Conservation (phyloP, 2,797 vertebrate species). For the Xenentodon cancila region DNA sequence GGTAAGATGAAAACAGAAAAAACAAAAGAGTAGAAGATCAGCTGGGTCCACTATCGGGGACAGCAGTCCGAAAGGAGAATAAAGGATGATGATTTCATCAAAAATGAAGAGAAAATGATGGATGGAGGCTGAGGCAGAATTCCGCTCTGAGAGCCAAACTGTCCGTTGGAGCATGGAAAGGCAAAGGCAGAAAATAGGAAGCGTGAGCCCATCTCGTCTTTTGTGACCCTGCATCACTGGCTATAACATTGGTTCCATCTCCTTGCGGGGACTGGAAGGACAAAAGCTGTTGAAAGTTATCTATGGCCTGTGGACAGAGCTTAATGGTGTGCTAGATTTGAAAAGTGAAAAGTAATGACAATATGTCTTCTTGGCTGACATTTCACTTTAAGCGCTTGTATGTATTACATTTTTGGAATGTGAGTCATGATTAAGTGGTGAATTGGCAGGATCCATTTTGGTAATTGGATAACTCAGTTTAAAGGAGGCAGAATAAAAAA, state of each 20-base stretch:
- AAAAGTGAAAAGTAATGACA: conserved; percentile 46
- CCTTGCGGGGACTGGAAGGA: conserved; percentile 51
- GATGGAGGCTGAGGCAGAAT: conserved; percentile 58
- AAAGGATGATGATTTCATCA: conserved; percentile 31
- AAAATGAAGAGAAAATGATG: conserved; percentile 63
- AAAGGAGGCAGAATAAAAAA: conserved; percentile 7
- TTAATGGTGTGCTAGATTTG: conserved; percentile 47
- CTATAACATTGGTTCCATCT: conserved; percentile 32
- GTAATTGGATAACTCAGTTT: conserved; percentile 39
- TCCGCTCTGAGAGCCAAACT: conserved; percentile 21
- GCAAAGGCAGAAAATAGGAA: conserved; percentile 60
- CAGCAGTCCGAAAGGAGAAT: conserved; percentile 36
- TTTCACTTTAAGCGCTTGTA: conserved; percentile 31
- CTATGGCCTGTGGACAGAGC: conserved; percentile 25
- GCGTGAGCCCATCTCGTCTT: conserved; percentile 28
- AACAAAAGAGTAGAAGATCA: conserved; percentile 21
- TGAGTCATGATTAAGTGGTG: conserved; percentile 18
- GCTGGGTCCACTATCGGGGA: conserved; percentile 6
- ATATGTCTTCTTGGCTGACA: conserved; percentile 18
- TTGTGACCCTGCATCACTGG: conserved; percentile 33
- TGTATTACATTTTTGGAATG: conserved; percentile 20
- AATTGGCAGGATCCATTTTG: conserved; percentile 37
- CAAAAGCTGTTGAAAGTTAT: conserved; percentile 41
- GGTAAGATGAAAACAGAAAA: conserved; percentile 8
- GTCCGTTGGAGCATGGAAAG: conserved; percentile 49